phyloP scores from a whole-genome alignment of 2,888 invertebrate genomes.

The Saturnia pavonia region DNA sequence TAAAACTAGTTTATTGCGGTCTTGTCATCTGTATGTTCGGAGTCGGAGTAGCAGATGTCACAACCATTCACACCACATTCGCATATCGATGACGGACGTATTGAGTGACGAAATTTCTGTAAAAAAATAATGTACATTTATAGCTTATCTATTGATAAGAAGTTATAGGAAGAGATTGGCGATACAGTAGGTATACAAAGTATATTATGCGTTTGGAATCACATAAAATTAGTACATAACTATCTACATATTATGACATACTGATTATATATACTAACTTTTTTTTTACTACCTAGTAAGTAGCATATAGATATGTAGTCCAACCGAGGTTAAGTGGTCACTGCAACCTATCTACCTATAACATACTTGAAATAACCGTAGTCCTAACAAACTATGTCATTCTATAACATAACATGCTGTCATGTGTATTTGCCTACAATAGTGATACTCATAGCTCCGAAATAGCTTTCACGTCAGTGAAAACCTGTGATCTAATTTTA shows the following conservation, averaged over 20 bases:
- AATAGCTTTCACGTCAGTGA: neutral
- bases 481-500: neutral
- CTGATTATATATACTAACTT: neutral
- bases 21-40: slow-evolving; percentile 71
- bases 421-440: neutral
- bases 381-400: neutral
- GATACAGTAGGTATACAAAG: neutral
- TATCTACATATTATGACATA: neutral
- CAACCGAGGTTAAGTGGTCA: too few relatives aligned
- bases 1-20: slow-evolving; percentile 60
- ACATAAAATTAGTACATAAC: neutral
- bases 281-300: too few relatives aligned
- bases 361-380: neutral
- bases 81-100: slow-evolving; percentile 87
- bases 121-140: slow-evolving; percentile 25
- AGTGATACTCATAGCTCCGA: neutral
- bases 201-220: neutral
- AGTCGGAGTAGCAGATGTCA: slow-evolving; percentile 80
- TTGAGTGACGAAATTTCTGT: slow-evolving; percentile 89
- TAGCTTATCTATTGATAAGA: slow-evolving; percentile 27
- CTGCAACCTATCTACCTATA: neutral
- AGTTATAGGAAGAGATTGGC: slow-evolving; percentile 17
- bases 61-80: slow-evolving; percentile 91
- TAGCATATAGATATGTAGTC: too few relatives aligned
- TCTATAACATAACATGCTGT: neutral